These are phyloP conservation scores for Heliconius congener DNA, from an alignment of 1,140 invertebrate genomes.

Conservation along the genomic window DNA sequence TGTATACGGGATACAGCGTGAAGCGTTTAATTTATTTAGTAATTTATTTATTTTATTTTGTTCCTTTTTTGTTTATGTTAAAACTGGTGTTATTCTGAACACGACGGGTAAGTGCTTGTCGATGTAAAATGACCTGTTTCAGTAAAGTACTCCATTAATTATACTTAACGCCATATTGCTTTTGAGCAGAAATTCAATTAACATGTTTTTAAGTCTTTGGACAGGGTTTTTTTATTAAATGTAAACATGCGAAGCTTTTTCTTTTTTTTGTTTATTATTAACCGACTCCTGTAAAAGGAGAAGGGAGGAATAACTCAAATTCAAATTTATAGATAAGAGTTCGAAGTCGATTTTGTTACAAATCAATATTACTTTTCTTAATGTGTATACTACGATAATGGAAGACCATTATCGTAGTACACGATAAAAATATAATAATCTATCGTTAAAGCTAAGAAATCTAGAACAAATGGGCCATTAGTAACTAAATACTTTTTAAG, in stretches of 20 bases:
- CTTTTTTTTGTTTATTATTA: not conserved
- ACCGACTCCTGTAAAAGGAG: too few relatives aligned
- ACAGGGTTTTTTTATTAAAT: conserved; percentile 12
- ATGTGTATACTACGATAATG: not conserved
- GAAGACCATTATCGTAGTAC: not conserved
- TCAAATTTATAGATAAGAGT: too few relatives aligned
- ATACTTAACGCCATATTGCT: conserved; percentile 21
- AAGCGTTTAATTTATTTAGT: too few relatives aligned
- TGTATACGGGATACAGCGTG: too few relatives aligned
- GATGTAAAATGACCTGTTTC: conserved; percentile 42
- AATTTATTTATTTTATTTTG: too few relatives aligned
- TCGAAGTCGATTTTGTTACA: too few relatives aligned
- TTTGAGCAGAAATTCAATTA: conserved; percentile 14
- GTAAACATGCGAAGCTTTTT: not conserved
- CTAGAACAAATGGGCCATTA: conserved; percentile 8
- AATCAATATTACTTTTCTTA: not conserved
- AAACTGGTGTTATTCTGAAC: not conserved
- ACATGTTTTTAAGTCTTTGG: conserved; percentile 14
- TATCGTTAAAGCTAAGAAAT: not conserved
- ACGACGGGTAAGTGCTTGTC: conserved; percentile 42
- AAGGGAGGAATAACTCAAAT: too few relatives aligned
- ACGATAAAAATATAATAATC: not conserved
- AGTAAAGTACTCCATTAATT: conserved; percentile 38
- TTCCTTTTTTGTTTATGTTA: conserved; percentile 15
- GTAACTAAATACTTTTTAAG: conserved; percentile 9